Evolutionary conservation across 2,113 vertebrate genomes (phyloP), one percentile per base, ranked within the genome.

Genomic region (Hemibagrus wyckioides): DNA sequence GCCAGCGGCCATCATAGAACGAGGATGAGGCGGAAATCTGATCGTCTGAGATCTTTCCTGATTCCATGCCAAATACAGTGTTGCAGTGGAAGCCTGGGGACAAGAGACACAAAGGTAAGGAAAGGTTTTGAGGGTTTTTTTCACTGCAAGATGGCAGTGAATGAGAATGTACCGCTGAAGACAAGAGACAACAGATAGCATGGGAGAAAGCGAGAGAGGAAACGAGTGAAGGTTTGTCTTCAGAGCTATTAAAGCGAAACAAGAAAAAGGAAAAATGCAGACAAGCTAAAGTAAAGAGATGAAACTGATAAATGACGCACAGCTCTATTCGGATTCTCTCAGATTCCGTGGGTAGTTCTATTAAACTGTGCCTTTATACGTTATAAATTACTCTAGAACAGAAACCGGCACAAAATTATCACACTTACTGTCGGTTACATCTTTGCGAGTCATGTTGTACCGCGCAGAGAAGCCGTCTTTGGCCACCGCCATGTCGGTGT

Each of bases 401-500:
- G 48, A 44, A 44, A 23, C 50, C 10, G n/a, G 6, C 6, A 93
- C 95, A 41, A n/a, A 28, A 4, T 2, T 54, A 21, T 67, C 14
- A 69, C 61, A 96, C 98, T 98, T 93, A 99, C 98, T 97, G 93
- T 98, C 97, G 44, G 92, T 94, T 0, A 96, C 94, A 90, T 98
- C 97, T 92, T 97, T 97, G 88, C 94, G 96, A 23, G 97, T 96
- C 94, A 99, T 96, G 94, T 97, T 97, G 95, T 99, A 99, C 41
- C 97, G 97, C 15, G 97, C 98, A 0, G 97, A 99, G 94, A 99
- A 99, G 75, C 98, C 98, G 0, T 99, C 98, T 93, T 99, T 99
- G 88, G 98, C 98, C 88, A 99, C 98, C 0, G 98, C 98, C 96
- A 99, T 97, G 93, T 99, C 98, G 0, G 98, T 99, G 95, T 99